phyloP scores from a whole-genome alignment of 2,113 vertebrate genomes.

The Tricholaema leucomelas region DNA sequence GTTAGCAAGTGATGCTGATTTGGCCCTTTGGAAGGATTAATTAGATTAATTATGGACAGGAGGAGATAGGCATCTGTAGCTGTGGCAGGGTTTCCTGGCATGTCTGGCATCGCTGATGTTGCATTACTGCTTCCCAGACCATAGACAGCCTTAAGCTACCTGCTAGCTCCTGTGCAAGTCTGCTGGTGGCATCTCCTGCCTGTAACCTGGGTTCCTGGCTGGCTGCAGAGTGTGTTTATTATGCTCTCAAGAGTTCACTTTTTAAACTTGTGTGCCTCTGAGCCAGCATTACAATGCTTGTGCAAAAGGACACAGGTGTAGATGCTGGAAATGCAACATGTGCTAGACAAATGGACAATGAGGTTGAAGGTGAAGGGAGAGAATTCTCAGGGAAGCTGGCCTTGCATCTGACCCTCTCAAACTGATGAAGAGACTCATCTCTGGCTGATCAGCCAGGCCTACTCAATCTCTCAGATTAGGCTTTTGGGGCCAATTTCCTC shows the following conservation, averaged over 20 bases:
- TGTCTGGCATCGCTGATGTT: neutral
- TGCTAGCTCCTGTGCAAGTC: neutral
- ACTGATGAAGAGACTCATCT: neutral
- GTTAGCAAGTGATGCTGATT: accelerated
- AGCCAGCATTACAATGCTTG: neutral
- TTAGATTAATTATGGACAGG: neutral
- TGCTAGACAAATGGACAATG: neutral
- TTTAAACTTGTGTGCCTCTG: neutral
- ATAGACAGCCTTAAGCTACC: neutral
- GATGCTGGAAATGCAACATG: neutral
- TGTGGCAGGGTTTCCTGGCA: neutral
- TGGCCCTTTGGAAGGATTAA: neutral
- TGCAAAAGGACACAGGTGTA: neutral
- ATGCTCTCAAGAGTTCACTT: accelerated
- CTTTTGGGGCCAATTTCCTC: neutral
- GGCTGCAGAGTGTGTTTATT: neutral
- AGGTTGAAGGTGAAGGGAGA: neutral
- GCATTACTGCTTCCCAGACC: neutral
- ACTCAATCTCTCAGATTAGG: neutral
- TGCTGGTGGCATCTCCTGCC: neutral
- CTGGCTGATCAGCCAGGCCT: neutral
- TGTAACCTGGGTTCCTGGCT: accelerated
- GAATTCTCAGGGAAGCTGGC: neutral
- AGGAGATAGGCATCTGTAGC: neutral
- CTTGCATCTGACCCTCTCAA: neutral